Conservation (phyloP, 2,888 invertebrate species). For the Chironomus tentans region DNA sequence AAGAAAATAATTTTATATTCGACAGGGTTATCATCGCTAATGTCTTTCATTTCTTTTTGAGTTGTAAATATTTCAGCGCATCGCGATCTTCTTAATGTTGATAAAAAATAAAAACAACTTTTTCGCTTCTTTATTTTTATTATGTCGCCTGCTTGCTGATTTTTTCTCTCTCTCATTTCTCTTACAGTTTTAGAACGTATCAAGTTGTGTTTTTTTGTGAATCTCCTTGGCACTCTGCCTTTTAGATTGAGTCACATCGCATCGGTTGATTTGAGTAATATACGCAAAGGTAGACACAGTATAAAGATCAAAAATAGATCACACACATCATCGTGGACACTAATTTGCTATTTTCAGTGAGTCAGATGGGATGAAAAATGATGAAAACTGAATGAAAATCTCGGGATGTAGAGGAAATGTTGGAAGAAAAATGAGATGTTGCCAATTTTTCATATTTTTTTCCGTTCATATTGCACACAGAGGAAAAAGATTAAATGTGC, state of each 20-base stretch:
- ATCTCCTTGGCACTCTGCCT: conserved; percentile 13
- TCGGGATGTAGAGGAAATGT: background rate
- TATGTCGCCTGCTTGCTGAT: background rate
- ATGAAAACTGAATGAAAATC: background rate
- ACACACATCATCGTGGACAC: background rate
- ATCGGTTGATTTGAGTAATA: background rate
- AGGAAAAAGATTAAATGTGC: no score
- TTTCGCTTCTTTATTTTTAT: background rate
- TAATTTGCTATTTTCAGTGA: background rate
- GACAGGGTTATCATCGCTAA: no score
- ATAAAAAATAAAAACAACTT: background rate
- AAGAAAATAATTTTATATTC: no score
- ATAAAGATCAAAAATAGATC: conserved; percentile 17
- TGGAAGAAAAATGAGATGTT: background rate
- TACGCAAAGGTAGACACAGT: conserved; percentile 7
- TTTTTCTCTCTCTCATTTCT: background rate
- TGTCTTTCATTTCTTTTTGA: no score
- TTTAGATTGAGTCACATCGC: conserved; percentile 15
- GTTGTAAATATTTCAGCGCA: background rate
- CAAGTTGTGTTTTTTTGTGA: background rate
- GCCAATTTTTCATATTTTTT: conserved; percentile 1
- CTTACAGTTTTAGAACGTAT: conserved; percentile 3
- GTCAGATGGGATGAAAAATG: no score
- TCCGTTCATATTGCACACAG: background rate
- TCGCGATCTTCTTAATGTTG: background rate